phyloP scores from a whole-genome alignment of 2,888 invertebrate species.

The Creontiades dilutus region DNA sequence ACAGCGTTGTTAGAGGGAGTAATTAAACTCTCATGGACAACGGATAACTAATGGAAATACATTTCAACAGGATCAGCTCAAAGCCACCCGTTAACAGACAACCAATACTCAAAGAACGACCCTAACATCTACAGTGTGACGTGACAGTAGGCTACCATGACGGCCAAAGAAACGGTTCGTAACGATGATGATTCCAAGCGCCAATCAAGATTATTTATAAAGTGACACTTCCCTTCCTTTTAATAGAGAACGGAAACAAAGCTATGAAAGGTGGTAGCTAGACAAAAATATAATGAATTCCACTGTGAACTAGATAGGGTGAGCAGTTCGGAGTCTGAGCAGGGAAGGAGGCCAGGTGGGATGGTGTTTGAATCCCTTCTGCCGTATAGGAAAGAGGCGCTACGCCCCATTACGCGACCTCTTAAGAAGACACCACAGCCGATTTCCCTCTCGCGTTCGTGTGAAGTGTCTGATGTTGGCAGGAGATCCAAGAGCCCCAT shows the following conservation, averaged over 20 bases:
- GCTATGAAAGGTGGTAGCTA: neutral
- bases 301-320: neutral
- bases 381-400: slow-evolving; percentile 34
- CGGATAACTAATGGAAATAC: no score
- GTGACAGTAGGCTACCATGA: no score
- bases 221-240: neutral
- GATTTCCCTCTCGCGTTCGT: slow-evolving; percentile 49
- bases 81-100: no score
- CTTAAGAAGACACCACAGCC: slow-evolving; percentile 39
- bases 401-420: slow-evolving; percentile 57
- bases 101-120: no score
- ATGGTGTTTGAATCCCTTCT: slow-evolving; percentile 12
- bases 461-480: slow-evolving; percentile 55
- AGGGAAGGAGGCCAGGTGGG: slow-evolving; percentile 28
- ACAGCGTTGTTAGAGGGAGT: no score
- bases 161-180: no score
- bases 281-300: slow-evolving; percentile 2
- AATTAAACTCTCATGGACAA: no score
- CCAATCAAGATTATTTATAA: no score
- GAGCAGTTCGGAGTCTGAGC: neutral
- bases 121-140: no score
- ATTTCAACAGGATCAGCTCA: no score
- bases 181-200: no score
- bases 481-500: slow-evolving; percentile 60
- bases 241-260: slow-evolving; percentile 3